Base-by-base conservation (phyloP, 2,113 vertebrate genomes). In the Phalacrocorax brasilianus region DNA sequence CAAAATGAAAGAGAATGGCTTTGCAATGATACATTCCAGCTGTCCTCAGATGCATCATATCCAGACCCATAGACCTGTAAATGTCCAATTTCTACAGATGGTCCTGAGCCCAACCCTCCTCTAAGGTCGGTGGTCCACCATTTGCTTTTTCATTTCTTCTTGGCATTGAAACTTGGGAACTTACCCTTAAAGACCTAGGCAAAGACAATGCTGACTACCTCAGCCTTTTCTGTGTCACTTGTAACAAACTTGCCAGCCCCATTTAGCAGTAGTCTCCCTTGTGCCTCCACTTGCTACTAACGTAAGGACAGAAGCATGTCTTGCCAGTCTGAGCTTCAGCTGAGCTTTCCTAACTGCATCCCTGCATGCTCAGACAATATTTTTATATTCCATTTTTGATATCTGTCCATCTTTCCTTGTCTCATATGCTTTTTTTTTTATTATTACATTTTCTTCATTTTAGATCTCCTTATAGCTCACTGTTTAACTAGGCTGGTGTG, bases 11-110 rank as follows among this genome's bases (percentile, higher is more conserved):
- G 6, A 66, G 14, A 58, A 32, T 23, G 52, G 4, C 11, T 66
- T 49, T 23, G 8, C 6, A 49, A 13, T 30, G 13, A n/a, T 67
- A 11, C 32, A 23, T 38, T 67, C 9, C 18, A 72, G 6, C 35
- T 40, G 5, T 77, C 8, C 16, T 73, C 42, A 44, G n/a, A 66
- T 42, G 21, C 44, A 75, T 71, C 38, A 38, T 4, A 3, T 45
- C 24, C 40, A 32, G 7, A 70, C 8, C 16, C 1, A 1, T 47
- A 71, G 22, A 47, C 1, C 2, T 16, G 8, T 27, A 45, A 3
- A 19, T 28, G 7, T 21, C 23, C 28, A n/a, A 2, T 8, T 19
- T 56, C 9, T n/a, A 68, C 6, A 40, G 22, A 35, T 28, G 13
- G 17, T n/a, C 45, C 19, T 24, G n/a, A 71, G 14, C 8, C 47